Conservation (phyloP, 2,888 invertebrate genomes). For the Eupithecia subumbrata region DNA sequence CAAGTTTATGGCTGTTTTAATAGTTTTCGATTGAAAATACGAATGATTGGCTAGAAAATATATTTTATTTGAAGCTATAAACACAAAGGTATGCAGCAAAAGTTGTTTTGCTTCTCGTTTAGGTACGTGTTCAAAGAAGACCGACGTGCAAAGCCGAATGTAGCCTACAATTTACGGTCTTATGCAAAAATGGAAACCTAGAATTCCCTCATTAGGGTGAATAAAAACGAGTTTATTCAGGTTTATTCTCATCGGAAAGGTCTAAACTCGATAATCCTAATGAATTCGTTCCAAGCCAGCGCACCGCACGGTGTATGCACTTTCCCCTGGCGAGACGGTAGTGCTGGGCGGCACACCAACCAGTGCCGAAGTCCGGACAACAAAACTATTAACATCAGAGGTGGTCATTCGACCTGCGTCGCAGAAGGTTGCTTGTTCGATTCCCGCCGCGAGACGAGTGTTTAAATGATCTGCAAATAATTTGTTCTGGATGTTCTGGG, state of each 20-base stretch:
- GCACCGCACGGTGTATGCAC: constrained; percentile 46
- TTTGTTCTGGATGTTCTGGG: too few species aligned
- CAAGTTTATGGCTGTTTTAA: constrained; percentile 35
- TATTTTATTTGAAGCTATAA: constrained; percentile 10
- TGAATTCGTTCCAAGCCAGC: constrained; percentile 37
- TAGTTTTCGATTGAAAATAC: constrained; percentile 22
- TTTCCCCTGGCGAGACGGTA: constrained; percentile 52
- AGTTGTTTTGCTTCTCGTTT: neutral
- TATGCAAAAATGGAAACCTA: neutral
- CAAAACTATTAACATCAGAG: neutral
- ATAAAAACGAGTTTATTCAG: constrained; percentile 19
- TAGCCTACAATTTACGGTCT: neutral
- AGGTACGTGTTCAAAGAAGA: neutral
- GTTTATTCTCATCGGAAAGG: constrained; percentile 35
- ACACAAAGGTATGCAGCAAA: neutral
- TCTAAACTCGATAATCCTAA: constrained; percentile 37
- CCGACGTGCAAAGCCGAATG: neutral
- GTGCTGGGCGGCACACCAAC: constrained; percentile 10
- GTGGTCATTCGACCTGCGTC: too few species aligned
- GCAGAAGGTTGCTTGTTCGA: too few species aligned
- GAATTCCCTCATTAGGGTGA: neutral
- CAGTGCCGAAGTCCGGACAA: constrained; percentile 10
- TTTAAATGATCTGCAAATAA: too few species aligned
- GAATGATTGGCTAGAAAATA: constrained; percentile 14
- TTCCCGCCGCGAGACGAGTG: too few species aligned